Conservation (phyloP, 2,888 invertebrate species). For the Leucoma salicis region DNA sequence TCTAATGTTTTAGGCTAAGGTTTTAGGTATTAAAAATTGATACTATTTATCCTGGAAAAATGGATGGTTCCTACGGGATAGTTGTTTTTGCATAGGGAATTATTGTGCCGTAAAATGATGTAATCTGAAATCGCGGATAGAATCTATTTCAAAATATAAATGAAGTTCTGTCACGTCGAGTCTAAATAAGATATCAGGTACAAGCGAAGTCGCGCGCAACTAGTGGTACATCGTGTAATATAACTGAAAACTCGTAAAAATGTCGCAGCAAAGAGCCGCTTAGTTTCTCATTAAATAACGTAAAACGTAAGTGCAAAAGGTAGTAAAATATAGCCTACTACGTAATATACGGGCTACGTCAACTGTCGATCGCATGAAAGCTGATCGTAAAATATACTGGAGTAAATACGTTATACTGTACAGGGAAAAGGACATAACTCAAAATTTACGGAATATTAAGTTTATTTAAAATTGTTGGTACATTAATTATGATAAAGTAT, state of each 20-base stretch:
- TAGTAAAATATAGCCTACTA: constrained; percentile 30
- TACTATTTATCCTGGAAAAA: too few species aligned
- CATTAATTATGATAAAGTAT: not conserved
- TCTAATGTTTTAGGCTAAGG: too few species aligned
- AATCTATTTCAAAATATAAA: too few species aligned
- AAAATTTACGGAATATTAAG: not conserved
- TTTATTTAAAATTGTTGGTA: too few species aligned
- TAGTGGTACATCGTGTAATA: not conserved
- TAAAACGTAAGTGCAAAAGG: constrained; percentile 29
- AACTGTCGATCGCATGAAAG: constrained; percentile 41
- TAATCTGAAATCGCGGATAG: too few species aligned
- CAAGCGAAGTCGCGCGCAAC: not conserved
- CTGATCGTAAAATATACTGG: constrained; percentile 45
- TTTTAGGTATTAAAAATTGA: too few species aligned
- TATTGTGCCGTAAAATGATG: too few species aligned
- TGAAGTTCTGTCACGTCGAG: too few species aligned
- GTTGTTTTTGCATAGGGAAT: too few species aligned
- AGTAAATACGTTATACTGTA: constrained; percentile 29
- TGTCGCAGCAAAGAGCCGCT: not conserved
- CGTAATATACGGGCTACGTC: constrained; percentile 44
- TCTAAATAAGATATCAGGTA: not conserved
- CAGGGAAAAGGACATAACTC: constrained; percentile 17
- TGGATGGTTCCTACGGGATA: too few species aligned
- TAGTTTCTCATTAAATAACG: constrained; percentile 35
- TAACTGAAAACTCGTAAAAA: not conserved